These are phyloP conservation scores for Synanthedon andrenaeformis DNA, from an alignment of 2,888 invertebrate species.

Conservation along the genomic window DNA sequence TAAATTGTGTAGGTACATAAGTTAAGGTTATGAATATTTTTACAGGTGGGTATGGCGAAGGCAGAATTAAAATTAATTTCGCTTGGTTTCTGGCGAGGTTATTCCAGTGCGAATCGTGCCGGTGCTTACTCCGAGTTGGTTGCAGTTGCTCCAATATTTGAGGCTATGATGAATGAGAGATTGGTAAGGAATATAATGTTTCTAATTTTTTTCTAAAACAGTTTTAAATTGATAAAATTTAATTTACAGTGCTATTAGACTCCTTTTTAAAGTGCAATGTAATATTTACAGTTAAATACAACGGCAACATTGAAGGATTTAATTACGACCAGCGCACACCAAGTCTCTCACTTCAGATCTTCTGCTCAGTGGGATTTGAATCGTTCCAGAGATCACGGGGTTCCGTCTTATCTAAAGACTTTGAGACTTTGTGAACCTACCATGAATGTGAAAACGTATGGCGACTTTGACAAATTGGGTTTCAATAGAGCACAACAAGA, in stretches of 20 bases:
- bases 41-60: slow-evolving; percentile 72
- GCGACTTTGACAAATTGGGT: slow-evolving; percentile 69
- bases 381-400: slow-evolving; percentile 81
- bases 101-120: slow-evolving; percentile 83
- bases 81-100: slow-evolving; percentile 81
- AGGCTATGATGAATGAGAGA: slow-evolving; percentile 79
- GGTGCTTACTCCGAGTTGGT: slow-evolving; percentile 82
- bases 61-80: slow-evolving; percentile 72
- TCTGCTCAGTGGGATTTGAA: slow-evolving; percentile 62
- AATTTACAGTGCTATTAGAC: neutral
- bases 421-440: slow-evolving; percentile 75
- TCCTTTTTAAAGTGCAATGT: neutral
- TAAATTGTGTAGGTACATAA: neutral
- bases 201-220: neutral
- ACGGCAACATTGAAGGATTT: slow-evolving; percentile 73
- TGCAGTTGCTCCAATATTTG: slow-evolving; percentile 80
- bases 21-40: neutral
- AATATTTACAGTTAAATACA: slow-evolving; percentile 62
- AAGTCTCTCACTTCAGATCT: slow-evolving; percentile 68
- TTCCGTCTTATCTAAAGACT: slow-evolving; percentile 79
- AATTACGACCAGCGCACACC: slow-evolving; percentile 73
- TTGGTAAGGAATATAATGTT: slow-evolving; percentile 55
- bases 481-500: slow-evolving; percentile 71
- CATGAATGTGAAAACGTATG: slow-evolving; percentile 61
- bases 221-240: neutral